Evolutionary conservation across 2,888 invertebrate species (phyloP).

Genomic region (Endomychus coccineus): DNA sequence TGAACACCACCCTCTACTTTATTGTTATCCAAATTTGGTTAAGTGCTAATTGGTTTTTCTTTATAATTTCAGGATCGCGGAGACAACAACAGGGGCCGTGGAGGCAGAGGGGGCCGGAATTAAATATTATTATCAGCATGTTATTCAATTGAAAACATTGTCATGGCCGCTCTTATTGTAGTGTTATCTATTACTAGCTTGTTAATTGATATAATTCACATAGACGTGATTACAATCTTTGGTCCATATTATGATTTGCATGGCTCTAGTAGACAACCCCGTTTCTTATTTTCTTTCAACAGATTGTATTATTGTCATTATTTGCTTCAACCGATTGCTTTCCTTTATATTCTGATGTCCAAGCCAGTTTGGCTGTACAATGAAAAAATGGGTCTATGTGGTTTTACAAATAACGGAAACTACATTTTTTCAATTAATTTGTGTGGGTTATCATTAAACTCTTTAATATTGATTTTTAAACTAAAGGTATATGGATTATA

Average conservation of each 20-base stretch:
- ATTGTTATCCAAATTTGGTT: too few species aligned
- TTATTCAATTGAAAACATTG: slow-evolving; percentile 27
- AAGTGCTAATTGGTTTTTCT: too few species aligned
- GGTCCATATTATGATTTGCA: too few species aligned
- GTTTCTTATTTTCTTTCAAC: too few species aligned
- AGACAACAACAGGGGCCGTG: slow-evolving; percentile 35
- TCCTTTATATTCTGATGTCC: too few species aligned
- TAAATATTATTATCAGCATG: slow-evolving; percentile 25
- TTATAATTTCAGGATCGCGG: slow-evolving; percentile 38
- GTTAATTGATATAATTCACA: slow-evolving; percentile 33
- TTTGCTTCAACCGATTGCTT: too few species aligned
- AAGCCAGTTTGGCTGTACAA: too few species aligned
- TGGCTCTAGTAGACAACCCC: too few species aligned
- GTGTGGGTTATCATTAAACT: slow-evolving; percentile 36
- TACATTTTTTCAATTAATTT: slow-evolving; percentile 31
- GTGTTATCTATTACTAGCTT: slow-evolving; percentile 38
- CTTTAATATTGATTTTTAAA: slow-evolving; percentile 29
- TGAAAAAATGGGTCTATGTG: slow-evolving; percentile 25
- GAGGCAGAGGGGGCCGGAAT: slow-evolving; percentile 37
- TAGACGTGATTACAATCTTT: slow-evolving; percentile 24
- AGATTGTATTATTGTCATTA: too few species aligned
- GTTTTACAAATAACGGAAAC: slow-evolving; percentile 22
- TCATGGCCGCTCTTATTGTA: slow-evolving; percentile 38
- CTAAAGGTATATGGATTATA: slow-evolving; percentile 41
- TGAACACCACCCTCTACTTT: too few species aligned